Conservation (phyloP, 2,888 invertebrate genomes). For the Seira sanloemensis region DNA sequence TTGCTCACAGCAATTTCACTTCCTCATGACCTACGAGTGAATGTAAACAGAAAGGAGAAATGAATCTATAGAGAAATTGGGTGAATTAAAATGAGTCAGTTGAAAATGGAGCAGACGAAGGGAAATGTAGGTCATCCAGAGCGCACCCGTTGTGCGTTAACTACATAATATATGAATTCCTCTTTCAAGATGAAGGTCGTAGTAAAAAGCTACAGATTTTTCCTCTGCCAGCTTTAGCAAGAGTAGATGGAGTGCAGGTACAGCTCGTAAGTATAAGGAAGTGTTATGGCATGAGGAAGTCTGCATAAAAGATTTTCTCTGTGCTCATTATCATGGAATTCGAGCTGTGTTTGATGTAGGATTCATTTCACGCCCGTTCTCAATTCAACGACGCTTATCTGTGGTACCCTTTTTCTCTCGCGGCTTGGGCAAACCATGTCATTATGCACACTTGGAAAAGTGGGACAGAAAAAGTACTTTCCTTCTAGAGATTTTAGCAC, state of each 20-base stretch:
- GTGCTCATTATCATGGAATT: background rate
- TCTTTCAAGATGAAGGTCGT: conserved; percentile 56
- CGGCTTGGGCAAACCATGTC: background rate
- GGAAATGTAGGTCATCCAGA: conserved; percentile 42
- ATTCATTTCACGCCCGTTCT: background rate
- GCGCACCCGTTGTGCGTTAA: conserved; percentile 24
- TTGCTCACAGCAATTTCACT: no score
- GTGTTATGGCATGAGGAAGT: conserved; percentile 16
- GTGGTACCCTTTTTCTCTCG: background rate
- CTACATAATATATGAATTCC: conserved; percentile 27
- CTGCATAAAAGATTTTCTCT: conserved; percentile 3
- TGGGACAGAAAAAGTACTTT: background rate
- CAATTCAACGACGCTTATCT: background rate
- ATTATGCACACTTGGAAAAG: background rate
- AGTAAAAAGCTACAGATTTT: conserved; percentile 8
- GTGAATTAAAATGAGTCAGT: conserved; percentile 10
- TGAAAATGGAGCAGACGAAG: background rate
- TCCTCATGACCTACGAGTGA: background rate
- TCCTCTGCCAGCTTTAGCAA: background rate
- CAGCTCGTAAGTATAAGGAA: background rate
- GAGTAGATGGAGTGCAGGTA: background rate
- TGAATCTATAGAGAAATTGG: background rate
- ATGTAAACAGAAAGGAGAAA: background rate
- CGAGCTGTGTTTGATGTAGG: background rate
- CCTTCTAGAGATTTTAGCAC: background rate